Evolutionary conservation across 2,113 vertebrate genomes (phyloP).

Genomic region (Peromyscus maniculatus): DNA sequence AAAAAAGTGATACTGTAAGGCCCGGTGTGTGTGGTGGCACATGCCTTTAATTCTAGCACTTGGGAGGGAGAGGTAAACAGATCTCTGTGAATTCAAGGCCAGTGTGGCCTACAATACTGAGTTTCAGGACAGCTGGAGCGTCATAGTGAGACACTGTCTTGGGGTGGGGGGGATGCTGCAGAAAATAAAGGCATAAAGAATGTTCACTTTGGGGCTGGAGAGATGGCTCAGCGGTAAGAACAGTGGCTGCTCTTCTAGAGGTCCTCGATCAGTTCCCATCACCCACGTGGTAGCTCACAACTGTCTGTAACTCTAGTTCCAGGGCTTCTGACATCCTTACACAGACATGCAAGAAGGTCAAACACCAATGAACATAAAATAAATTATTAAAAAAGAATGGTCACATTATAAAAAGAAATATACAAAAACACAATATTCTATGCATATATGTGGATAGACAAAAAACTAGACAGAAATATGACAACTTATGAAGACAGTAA

Average conservation of each 20-base stretch:
- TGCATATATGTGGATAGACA: neutral
- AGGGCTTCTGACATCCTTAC: neutral
- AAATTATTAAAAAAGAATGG: neutral
- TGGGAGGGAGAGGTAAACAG: neutral
- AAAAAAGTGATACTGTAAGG: neutral
- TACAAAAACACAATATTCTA: constrained; percentile 3
- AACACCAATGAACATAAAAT: neutral
- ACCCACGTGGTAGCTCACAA: neutral
- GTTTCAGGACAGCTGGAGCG: neutral
- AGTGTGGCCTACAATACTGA: neutral
- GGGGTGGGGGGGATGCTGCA: neutral
- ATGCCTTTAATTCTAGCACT: neutral
- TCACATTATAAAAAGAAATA: constrained; percentile 20
- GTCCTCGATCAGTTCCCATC: neutral
- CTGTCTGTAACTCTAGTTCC: neutral
- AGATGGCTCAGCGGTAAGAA: neutral
- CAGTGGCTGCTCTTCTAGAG: neutral
- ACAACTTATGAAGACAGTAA: neutral
- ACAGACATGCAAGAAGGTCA: neutral
- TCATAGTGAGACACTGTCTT: neutral
- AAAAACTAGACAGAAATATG: constrained; percentile 3
- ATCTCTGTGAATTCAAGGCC: neutral
- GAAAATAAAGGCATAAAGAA: constrained; percentile 53
- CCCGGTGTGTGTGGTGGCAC: neutral
- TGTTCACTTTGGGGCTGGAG: neutral